Evolutionary conservation across 2,888 invertebrate species (phyloP).

Genomic region (Agrenia bidenticulata): DNA sequence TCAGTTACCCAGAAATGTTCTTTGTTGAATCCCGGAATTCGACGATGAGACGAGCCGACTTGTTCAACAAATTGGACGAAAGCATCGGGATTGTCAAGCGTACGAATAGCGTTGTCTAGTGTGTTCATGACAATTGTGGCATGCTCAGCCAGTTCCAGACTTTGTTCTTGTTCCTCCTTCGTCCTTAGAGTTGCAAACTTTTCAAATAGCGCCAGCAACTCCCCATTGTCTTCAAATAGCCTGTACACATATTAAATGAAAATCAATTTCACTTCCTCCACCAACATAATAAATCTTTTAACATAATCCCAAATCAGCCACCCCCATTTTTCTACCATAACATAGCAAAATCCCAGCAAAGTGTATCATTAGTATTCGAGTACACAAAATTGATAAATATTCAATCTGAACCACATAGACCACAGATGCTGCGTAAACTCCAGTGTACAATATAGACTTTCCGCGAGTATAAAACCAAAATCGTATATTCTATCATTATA

Average conservation of each 20-base stretch:
- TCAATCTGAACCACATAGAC: no score
- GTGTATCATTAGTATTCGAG: no score
- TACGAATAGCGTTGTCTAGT: constrained; percentile 83
- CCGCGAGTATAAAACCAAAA: no score
- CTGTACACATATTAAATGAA: constrained; percentile 59
- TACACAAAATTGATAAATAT: no score
- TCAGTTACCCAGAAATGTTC: constrained; percentile 82
- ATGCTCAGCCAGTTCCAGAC: constrained; percentile 80
- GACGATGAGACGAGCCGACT: constrained; percentile 78
- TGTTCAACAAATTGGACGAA: constrained; percentile 80
- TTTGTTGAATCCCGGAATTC: constrained; percentile 81
- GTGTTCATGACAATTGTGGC: constrained; percentile 87
- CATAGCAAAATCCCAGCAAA: no score
- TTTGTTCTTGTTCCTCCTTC: constrained; percentile 76
- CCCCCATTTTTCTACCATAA: no score
- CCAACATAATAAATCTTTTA: no score
- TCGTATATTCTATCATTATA: no score
- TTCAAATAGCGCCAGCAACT: constrained; percentile 66
- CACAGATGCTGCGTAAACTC: no score
- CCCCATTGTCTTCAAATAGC: constrained; percentile 81
- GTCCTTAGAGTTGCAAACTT: constrained; percentile 78
- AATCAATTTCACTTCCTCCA: no score
- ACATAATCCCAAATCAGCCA: no score
- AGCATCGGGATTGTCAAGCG: constrained; percentile 79
- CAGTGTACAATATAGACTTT: no score